These are phyloP conservation scores for Brenthis ino DNA, from an alignment of 2,888 invertebrate genomes.

Conservation along the genomic window DNA sequence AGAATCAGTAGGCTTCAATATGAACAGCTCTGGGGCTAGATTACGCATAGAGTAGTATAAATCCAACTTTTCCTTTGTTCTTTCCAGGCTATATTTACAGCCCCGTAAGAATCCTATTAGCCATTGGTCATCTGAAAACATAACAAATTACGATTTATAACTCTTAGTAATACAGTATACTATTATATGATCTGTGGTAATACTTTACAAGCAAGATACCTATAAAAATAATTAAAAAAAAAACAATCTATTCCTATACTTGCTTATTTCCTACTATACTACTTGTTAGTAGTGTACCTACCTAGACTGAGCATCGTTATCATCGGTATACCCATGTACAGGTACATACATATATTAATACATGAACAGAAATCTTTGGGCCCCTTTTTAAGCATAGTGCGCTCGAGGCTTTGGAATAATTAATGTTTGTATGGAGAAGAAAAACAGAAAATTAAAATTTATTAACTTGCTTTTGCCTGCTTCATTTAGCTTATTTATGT, in stretches of 20 bases:
- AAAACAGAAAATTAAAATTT: not conserved
- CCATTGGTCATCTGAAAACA: slow-evolving; percentile 81
- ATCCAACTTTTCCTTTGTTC: slow-evolving; percentile 83
- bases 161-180: too few relatives aligned
- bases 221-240: too few relatives aligned
- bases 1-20: slow-evolving; percentile 49
- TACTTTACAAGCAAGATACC: not conserved
- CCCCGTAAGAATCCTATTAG: slow-evolving; percentile 84
- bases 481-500: not conserved
- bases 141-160: not conserved
- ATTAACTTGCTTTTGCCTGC: not conserved
- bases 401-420: too few relatives aligned
- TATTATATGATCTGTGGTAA: not conserved
- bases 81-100: slow-evolving; percentile 84
- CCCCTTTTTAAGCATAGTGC: too few relatives aligned
- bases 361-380: too few relatives aligned
- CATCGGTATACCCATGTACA: too few relatives aligned
- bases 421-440: not conserved
- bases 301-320: too few relatives aligned
- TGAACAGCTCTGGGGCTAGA: slow-evolving; percentile 77
- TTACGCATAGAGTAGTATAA: slow-evolving; percentile 78
- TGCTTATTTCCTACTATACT: too few relatives aligned
- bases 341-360: too few relatives aligned
- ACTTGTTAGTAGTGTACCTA: too few relatives aligned
- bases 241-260: too few relatives aligned